Conservation (phyloP, 2,888 invertebrate species). For the Protophormia terraenovae region DNA sequence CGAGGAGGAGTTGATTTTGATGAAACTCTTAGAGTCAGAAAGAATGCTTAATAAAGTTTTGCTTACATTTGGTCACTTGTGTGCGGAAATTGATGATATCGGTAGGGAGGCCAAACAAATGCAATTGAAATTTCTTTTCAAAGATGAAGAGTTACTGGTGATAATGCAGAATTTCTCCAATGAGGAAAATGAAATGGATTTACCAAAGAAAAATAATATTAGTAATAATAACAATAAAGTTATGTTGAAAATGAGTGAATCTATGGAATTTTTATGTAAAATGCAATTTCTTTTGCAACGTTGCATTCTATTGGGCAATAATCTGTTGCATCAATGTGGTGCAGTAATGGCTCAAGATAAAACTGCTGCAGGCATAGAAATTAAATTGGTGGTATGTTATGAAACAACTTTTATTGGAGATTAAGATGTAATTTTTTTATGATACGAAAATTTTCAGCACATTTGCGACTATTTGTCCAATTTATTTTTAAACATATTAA, state of each 20-base stretch:
- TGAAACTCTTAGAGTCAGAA: slow-evolving; percentile 90
- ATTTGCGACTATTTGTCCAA: slow-evolving; percentile 84
- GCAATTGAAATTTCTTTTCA: slow-evolving; percentile 81
- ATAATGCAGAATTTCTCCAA: slow-evolving; percentile 13
- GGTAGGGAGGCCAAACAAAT: slow-evolving; percentile 85
- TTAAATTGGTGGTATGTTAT: slow-evolving; percentile 73
- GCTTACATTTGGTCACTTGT: slow-evolving; percentile 89
- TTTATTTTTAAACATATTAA: slow-evolving; percentile 85
- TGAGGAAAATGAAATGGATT: background rate
- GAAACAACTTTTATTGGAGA: too few relatives aligned
- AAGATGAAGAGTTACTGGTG: slow-evolving; percentile 73
- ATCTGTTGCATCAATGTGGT: slow-evolving; percentile 89
- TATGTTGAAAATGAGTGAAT: slow-evolving; percentile 81
- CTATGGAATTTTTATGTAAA: slow-evolving; percentile 85
- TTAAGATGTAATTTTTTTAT: too few relatives aligned
- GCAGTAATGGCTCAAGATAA: slow-evolving; percentile 84
- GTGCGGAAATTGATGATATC: slow-evolving; percentile 88
- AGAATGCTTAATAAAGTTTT: slow-evolving; percentile 90
- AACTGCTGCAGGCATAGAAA: slow-evolving; percentile 73
- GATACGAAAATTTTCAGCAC: too few relatives aligned
- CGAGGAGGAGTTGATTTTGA: slow-evolving; percentile 85
- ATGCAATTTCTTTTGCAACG: slow-evolving; percentile 87
- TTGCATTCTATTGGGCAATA: slow-evolving; percentile 87
- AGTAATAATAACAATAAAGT: slow-evolving; percentile 70
- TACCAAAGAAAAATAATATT: background rate